Base-by-base conservation (phyloP, 2,888 invertebrate species). In the Parnassius glacialis region DNA sequence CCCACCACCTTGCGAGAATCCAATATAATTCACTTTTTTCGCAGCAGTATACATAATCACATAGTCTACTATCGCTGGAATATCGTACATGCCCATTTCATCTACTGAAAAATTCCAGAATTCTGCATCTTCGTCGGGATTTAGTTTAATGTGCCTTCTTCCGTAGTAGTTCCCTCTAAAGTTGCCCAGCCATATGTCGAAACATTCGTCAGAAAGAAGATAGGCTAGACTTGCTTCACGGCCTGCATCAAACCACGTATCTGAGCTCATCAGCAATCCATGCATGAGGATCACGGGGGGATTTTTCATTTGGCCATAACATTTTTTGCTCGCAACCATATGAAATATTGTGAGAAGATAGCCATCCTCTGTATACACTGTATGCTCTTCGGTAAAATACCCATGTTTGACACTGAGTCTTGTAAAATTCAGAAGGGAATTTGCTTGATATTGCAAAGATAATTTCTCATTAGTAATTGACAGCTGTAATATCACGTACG, bases 1-100 rank as follows among this genome's bases (percentile, higher is more conserved):
- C 0, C 94, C 94, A 0, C 94, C 93, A 10, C 97, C 97, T 78
- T 94, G 94, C 0, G 96, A 97, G 76, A 96, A 96, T 0, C 97
- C 97, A 5, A 95, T 93, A 42, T 82, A 87, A 52, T 84, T 86
- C 48, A 89, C 57, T 47, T 80, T 83, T 0, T 71, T 65, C 1
- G 67, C 65, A 2, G 70, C 69, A 0, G 87, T 85, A 5, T 76
- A 65, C 0, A 76, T 64, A 9, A 88, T 62, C 1, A 88, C 77
- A 51, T 83, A 81, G 57, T 88, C 85, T 0, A 86, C 74, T 48
- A 79, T 77, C 0, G 95, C 94, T 1, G 97, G 96, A 1, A 97
- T 72, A 78, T 98, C 98, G 70, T 92, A 93, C 25, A 85, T 76
- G 0, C 95, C 96, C 75, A 97, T 95, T 75, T 96, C 94, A 73